Base-by-base conservation (phyloP, 2,113 vertebrate genomes). In the Corydoras maculifer region DNA sequence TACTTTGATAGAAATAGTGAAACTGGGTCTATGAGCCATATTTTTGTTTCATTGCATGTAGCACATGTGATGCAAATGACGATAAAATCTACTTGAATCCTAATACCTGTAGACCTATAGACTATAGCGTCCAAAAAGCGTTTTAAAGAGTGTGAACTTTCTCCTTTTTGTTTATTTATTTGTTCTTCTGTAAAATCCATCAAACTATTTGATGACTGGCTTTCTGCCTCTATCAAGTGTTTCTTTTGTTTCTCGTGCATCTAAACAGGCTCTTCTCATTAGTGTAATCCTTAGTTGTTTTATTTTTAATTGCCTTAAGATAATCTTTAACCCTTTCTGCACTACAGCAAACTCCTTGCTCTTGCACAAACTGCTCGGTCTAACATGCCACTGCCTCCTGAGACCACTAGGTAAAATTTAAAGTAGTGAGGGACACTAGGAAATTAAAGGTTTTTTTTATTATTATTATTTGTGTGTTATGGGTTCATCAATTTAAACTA, bases 181-280 rank as follows among this genome's bases (percentile, higher is more conserved):
- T 25, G 1, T 43, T 43, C 7, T 43, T 43, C 35, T 43, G 35
- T 43, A 8, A 43, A 43, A 43, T 43, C 35, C 35, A 43, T 43
- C 7, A 8, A 4, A 5, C 35, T 43, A 1, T 43, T 43, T 43
- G 35, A 5, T 43, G 49, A 13, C 31, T 30, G 55, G 53, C 9
- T 13, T 57, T 29, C 11, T 1, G 11, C 51, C 67, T 18, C 30
- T n/a, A 7, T n/a, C 18, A 25, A 25, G 18, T 25, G 18, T 25
- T 2, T 25, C 4, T 13, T 48, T 31, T 31, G 59, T 11, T 65
- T 48, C 29, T 11, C 35, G 35, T 29, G 12, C 12, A 51, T 77
- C 72, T 77, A 65, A 53, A 69, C 11, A 50, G 18, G 60, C 54
- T 65, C 75, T 30, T 65, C 72, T 80, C 58, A 73, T 72, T 75